These are phyloP conservation scores for Aphidius ervi DNA, from an alignment of 1,140 invertebrate species.

Conservation along the genomic window DNA sequence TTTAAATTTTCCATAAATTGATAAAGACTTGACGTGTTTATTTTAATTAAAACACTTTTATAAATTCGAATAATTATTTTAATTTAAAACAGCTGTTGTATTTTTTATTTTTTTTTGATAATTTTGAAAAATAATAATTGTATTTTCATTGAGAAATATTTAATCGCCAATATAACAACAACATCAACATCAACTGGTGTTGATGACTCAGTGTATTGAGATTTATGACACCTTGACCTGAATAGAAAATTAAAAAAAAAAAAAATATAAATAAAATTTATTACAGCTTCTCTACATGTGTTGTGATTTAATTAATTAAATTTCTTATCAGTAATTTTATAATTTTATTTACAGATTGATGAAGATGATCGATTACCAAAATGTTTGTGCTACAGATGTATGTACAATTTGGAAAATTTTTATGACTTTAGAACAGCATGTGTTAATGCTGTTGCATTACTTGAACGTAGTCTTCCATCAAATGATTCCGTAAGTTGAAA, in stretches of 20 bases:
- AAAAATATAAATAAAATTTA: not conserved
- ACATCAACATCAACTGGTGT: too few relatives aligned
- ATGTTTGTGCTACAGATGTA: conserved; percentile 54
- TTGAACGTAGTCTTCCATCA: conserved; percentile 44
- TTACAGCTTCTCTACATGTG: not conserved
- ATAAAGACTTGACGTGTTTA: too few relatives aligned
- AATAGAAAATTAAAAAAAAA: not conserved
- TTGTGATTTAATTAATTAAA: not conserved
- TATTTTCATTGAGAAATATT: too few relatives aligned
- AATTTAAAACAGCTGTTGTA: too few relatives aligned
- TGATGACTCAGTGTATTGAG: conserved; percentile 9
- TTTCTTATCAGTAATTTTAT: conserved; percentile 2
- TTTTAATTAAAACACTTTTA: too few relatives aligned
- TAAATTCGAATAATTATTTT: too few relatives aligned
- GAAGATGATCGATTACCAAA: conserved; percentile 53
- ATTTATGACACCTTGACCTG: conserved; percentile 10
- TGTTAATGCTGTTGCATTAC: conserved; percentile 48
- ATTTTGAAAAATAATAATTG: too few relatives aligned
- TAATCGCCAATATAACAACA: too few relatives aligned
- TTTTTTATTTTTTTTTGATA: too few relatives aligned
- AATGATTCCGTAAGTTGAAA: conserved; percentile 10
- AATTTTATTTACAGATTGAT: conserved; percentile 44
- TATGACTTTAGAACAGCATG: conserved; percentile 55
- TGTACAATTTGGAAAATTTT: conserved; percentile 57
- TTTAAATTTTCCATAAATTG: too few relatives aligned